Base-by-base conservation (phyloP, 2,113 vertebrate species). In the Sylvicapra grimmia region DNA sequence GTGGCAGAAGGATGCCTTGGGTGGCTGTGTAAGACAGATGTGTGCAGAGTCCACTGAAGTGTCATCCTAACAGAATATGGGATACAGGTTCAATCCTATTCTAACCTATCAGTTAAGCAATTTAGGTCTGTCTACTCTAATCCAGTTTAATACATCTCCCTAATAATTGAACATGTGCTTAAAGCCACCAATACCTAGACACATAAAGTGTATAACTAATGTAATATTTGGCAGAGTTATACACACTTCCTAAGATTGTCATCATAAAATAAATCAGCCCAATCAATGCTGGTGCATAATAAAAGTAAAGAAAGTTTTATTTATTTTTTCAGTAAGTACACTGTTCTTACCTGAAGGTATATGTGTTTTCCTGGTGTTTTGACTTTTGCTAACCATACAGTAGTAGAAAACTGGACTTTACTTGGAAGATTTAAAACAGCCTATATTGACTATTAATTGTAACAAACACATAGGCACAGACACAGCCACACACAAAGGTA, bases 251-350 rank as follows among this genome's bases (percentile, higher is more conserved):
- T 80, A 47, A 94, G 21, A 88, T 4, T 40, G 4, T 11, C 49
- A 36, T 80, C 63, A 79, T 94, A 88, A 92, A 77, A 84, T 89
- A 63, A 82, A 86, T 92, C 5, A 9, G 8, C 9, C 23, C 23
- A 58, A 33, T 79, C 10, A 54, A 56, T 44, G 8, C 59, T 87
- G 27, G 8, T 0, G 18, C 19, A 19, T 61, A 18, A 56, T 40
- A 92, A 84, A 63, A 51, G 36, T 15, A 59, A 84, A 84, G 9
- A 56, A 86, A 89, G 25, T 29, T 19, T 47, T 82, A 82, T 53
- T 53, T 82, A 53, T 82, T 68, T 94, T 58, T 90, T 83, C 53
- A 86, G 40, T 84, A 75, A 58, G n/a, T 68, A 92, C 54, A 53
- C 25, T 88, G 31, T 40, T 12, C 23, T 95, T 84, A 9, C 31